Base-by-base conservation (phyloP, 1,140 invertebrate genomes). In the Achatina immaculata region DNA sequence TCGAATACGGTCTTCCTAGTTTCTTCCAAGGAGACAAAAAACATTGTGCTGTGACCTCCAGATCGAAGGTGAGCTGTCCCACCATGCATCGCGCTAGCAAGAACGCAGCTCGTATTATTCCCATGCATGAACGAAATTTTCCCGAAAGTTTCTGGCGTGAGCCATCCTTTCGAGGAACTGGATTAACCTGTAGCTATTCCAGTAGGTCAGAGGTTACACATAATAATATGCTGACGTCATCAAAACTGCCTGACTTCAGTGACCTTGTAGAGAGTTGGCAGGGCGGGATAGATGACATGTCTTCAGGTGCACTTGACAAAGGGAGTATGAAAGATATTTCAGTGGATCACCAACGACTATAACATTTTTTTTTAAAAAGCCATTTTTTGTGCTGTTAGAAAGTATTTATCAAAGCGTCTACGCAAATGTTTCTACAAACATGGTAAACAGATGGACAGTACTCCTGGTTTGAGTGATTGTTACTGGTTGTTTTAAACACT, bases 101-200 rank as follows among this genome's bases (percentile, higher is more conserved):
- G 48, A n/a, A 31, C 19, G 14, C 73, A 79, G 55, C 48, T 76
- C 80, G 28, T 71, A 79, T 31, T 28, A 66, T 86, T 6, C 89
- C 89, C 34, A 90, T 90, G 89, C 84, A 87, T 45, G 81, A 86
- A 36, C 80, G 89, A 19, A 85, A 84, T 71, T 82, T 90, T 31
- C 89, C 89, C 58, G 83, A 85, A 4, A 88, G 87, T 19, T 90
- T 90, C 69, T 90, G 89, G 89, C 79, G 80, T 66, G 86, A 88
- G 74, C 88, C 78, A 43, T 40, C 75, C 38, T 78, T 55, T 36
- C 65, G 75, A 38, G 58, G 74, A n/a, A 19, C 34, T 14, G 51
- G 55, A 31, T 48, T 45, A 45, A 73, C 71, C 34, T 1, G 28
- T 14, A 28, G 43, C 43, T 40, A 51, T 34, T 0, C 2, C 6